Conservation (phyloP, 2,888 invertebrate genomes). For the Baccha elongata region DNA sequence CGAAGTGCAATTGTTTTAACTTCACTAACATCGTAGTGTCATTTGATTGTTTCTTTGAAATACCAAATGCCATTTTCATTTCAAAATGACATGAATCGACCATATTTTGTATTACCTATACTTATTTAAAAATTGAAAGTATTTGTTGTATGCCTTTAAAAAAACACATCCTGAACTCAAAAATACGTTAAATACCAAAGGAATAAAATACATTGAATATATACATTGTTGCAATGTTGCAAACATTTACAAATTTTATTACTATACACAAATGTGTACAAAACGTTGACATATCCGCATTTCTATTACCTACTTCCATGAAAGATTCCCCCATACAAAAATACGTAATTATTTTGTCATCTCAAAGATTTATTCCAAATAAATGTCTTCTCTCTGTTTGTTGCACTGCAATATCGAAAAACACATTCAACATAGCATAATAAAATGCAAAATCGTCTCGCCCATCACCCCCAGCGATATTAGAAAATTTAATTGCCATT, state of each 20-base stretch:
- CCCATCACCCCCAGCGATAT: conserved; percentile 63
- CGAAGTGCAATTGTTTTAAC: too few species aligned
- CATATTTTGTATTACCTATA: too few species aligned
- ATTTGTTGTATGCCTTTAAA: too few species aligned
- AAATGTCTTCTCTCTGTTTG: conserved; percentile 40
- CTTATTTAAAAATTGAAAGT: too few species aligned
- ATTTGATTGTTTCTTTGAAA: too few species aligned
- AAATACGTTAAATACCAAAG: too few species aligned
- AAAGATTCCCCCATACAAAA: conserved; percentile 17
- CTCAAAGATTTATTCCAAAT: conserved; percentile 65
- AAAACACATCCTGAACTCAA: too few species aligned
- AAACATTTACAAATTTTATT: neutral
- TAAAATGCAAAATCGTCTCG: conserved; percentile 46
- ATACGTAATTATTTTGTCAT: conserved; percentile 61
- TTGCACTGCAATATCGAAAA: conserved; percentile 47
- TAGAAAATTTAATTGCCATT: conserved; percentile 63
- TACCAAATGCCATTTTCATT: too few species aligned
- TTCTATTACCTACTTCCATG: neutral
- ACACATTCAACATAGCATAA: conserved; percentile 29
- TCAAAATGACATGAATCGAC: too few species aligned
- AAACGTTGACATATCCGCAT: conserved; percentile 27
- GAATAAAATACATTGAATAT: too few species aligned
- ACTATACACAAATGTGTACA: neutral
- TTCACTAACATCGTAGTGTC: too few species aligned
- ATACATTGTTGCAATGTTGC: too few species aligned